Evolutionary conservation across 2,888 invertebrate genomes (phyloP), one percentile per base, ranked within the genome.

Genomic region (Amphimallon solstitiale): DNA sequence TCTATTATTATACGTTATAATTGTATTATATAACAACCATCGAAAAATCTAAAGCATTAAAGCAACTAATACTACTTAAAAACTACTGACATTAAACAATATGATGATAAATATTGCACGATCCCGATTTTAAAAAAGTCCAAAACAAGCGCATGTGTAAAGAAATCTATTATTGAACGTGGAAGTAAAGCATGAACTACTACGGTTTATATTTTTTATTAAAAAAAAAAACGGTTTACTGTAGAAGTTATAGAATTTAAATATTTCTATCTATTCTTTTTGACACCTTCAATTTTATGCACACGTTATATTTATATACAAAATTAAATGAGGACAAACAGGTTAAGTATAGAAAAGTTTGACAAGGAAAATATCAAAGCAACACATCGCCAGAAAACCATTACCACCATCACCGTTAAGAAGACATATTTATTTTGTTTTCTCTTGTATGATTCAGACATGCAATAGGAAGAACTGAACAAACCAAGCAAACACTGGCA

Each of bases 381-480:
- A 59, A 43, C 29, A 29, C 29, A 29, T 5, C 56, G 43, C 14
- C 56, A 59, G n/a, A 59, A 59, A 43, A 43, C n/a, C 56, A 63
- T 35, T 2, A 46, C 37, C 17, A 38, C 35, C 21, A 34, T 59
- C 46, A 38, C 14, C 46, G 49, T 43, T 29, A 59, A 15, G 29
- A 59, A 59, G 43, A 43, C n/a, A n/a, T 14, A 6, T 15, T 23
- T 40, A 59, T 59, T 5, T 43, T 15, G 43, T 59, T 43, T 17
- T n/a, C 29, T 29, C 9, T 29, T 29, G 29, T n/a, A 59, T 45
- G 56, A 43, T 43, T 43, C 29, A 29, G 17, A 43, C 56, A 59
- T 59, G 56, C 56, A 34, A 59, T 43, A 59, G 19, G 23, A 59
- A 29, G 21, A 59, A 59, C 56, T 43, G 2, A 59, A 59, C 56